Evolutionary conservation across 92 coral and sea anemone genomes (phyloP), one percentile per base, ranked within the genome.

Genomic region (Micromussa lordhowensis): DNA sequence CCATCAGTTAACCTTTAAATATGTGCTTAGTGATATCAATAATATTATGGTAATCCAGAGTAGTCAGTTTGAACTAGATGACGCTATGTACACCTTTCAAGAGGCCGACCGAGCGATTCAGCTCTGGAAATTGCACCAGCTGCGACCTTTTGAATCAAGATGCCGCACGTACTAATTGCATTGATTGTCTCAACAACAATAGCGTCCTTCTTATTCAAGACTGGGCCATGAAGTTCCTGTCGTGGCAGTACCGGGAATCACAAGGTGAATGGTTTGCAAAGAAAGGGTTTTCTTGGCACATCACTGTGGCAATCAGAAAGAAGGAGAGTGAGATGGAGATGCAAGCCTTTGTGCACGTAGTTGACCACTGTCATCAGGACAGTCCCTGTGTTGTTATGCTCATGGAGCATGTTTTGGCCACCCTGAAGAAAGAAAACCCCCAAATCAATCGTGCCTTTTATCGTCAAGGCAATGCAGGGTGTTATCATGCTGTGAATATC

Each of bases 161-260:
- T 28, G 51, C 54, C 53, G 91, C 88, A 32, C 86, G 93, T 18
- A 73, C 78, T 4, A 90, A 91, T 57, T 66, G 68, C 26, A 68
- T 91, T 57, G 83, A 81, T 14, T 15, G 61, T 34, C 83, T 91
- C 18, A 66, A 81, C 53, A 75, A 86, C 28, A 81, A 61, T 16
- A 86, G 78, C 18, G 90, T 68, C 69, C 85, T 91, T 31, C 38
- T 91, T 13, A 63, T 89, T 18, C 74, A 88, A 64, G 92, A 84
- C 87, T 88, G 92, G 94, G 89, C 92, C 19, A 91, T 91, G 91
- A 91, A 91, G 79, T 91, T 91, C 57, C 83, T 91, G 64, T 86
- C 88, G 9, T 80, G 87, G 68, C 86, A 69, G 49, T 87, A 86
- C 81, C 81, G 86, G 4, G 93, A 91, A 68, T 91, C 93, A 24